Evolutionary conservation across 2,888 invertebrate species (phyloP), one percentile per base, ranked within the genome.

Genomic region (Ectemnius continuus): DNA sequence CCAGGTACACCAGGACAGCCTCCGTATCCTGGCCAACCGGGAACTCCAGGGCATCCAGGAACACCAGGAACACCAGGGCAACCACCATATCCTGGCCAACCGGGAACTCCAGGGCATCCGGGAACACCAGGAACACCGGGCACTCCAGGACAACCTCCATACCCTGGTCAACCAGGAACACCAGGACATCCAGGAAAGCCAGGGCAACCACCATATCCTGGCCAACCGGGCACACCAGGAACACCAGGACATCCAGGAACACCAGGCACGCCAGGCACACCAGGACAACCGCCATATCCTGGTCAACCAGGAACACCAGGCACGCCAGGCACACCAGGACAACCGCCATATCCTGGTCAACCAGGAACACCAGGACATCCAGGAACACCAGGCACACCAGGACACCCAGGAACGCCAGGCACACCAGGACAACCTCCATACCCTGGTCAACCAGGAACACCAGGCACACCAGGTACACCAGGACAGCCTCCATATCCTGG

Each of bases 71-170:
- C 59, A 3, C 75, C 76, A 18, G 59, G 48, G 6, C 72, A 75
- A 36, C 85, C 89, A 67, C 88, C 88, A 61, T 26, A 59, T 26
- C 74, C 82, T 4, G 70, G 74, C 4, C 60, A 61, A 0, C 79
- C 68, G 85, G 87, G 36, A 76, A 8, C 1, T 73, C 81, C n/a
- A 73, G 78, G 14, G 80, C 81, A 57, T 64, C 62, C 11, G 61
- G 61, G 3, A 70, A 36, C 82, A 81, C 87, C 28, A 91, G 87
- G 74, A 84, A 28, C n/a, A 20, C 70, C 85, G 2, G 73, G 75
- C 1, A 82, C 79, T 26, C 64, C 75, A 28, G 86, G 80, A 52
- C 84, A 85, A 5, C 64, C 20, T 0, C 46, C 46, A n/a, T 2
- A 45, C 45, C 80, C 77, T 14, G 73, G 75, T 23, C 63, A 68